Evolutionary conservation across 2,797 vertebrate genomes (phyloP).

Genomic region (Coilia nasus): DNA sequence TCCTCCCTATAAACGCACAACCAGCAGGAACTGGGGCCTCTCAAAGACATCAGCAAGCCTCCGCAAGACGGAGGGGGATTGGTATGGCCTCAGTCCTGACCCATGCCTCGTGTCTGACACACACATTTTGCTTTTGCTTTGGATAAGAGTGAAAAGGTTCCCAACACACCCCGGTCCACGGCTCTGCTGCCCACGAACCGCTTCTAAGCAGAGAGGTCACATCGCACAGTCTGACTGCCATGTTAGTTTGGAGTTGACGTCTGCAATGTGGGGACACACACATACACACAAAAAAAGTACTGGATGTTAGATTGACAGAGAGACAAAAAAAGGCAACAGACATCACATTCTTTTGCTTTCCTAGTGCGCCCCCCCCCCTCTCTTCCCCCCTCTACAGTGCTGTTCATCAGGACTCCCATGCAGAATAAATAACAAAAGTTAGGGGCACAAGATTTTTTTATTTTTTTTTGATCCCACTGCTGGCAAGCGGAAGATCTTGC

Average conservation of each 20-base stretch:
- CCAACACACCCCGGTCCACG: slow-evolving; percentile 99
- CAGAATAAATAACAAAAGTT: neutral
- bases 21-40: slow-evolving; percentile 21
- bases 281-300: slow-evolving; percentile 85
- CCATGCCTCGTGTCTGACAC: slow-evolving; percentile 64
- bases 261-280: slow-evolving; percentile 99
- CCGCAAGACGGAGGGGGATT: slow-evolving; percentile 70
- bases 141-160: slow-evolving; percentile 79
- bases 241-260: slow-evolving; percentile 98
- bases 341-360: slow-evolving; percentile 56
- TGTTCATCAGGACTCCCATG: neutral
- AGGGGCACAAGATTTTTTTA: neutral
- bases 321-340: slow-evolving; percentile 76
- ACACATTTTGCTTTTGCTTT: no score
- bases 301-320: slow-evolving; percentile 90
- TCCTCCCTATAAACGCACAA: neutral
- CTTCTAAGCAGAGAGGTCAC: slow-evolving; percentile 99
- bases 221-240: slow-evolving; percentile 99
- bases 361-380: neutral
- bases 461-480: neutral
- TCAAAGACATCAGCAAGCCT: slow-evolving; percentile 61
- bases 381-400: neutral
- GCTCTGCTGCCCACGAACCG: slow-evolving; percentile 99
- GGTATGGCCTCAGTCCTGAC: slow-evolving; percentile 87
- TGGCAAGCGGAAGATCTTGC: neutral